Base-by-base conservation (phyloP, 2,888 invertebrate genomes). In the Piscicola geometra region DNA sequence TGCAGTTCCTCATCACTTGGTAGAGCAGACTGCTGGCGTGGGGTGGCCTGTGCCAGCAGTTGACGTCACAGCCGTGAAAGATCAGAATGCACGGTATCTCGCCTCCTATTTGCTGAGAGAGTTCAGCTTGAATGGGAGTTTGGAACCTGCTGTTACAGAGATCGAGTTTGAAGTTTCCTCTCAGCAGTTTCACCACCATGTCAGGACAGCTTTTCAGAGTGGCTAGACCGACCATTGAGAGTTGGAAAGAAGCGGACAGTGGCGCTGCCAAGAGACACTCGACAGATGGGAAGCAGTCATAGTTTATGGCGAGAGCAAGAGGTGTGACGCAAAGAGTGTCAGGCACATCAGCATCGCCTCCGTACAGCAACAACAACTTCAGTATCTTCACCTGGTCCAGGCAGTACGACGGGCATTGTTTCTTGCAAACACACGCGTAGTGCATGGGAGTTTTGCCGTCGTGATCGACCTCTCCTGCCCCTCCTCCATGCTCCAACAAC, bases 21-120 rank as follows among this genome's bases (percentile, higher is more conserved):
- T 56, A 56, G 60, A 56, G 60, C 21, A 56, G 60, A 56, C 60
- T 56, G 21, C 15, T 5, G 3, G n/a, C n/a, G 60, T 56, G 60
- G 5, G n/a, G n/a, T 15, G 60, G 60, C n/a, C 60, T 18, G 5
- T 5, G 5, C 3, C 3, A 56, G n/a, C 60, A 56, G 60, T 56
- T 56, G 60, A 56, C 60, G n/a, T 56, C 60, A 21, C 60, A 56
- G 25, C 60, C 60, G 60, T 56, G 60, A n/a, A 15, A 56, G 5
- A 56, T 56, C 5, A 56, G n/a, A 5, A 25, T 56, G 5, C 25
- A 3, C n/a, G 60, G 15, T 56, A 56, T 56, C n/a, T 56, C n/a
- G 25, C 60, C 25, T 18, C 9, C 25, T 18, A 5, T 9, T 56
- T 56, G 60, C 15, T 56, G n/a, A 21, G n/a, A 56, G 25, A 56